phyloP scores from a whole-genome alignment of 2,888 invertebrate genomes.

The Ceraclea dissimilis region DNA sequence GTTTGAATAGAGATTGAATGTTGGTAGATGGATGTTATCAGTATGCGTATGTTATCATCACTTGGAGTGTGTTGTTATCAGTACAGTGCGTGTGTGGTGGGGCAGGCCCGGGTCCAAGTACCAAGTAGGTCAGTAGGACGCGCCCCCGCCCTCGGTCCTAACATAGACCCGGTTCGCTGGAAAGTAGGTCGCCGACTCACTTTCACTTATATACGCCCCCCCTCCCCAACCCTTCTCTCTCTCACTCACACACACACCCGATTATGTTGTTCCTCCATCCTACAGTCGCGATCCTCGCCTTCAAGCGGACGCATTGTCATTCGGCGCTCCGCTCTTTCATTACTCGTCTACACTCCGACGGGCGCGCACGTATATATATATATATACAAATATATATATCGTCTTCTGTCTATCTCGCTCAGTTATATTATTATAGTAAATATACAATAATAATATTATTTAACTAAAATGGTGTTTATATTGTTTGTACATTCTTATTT shows the following conservation, averaged over 20 bases:
- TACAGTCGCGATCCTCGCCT: constrained; percentile 23
- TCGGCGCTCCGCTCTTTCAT: constrained; percentile 5
- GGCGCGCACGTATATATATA: constrained; percentile 7
- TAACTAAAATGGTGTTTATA: constrained; percentile 14
- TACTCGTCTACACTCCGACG: constrained; percentile 4
- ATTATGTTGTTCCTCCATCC: constrained; percentile 17
- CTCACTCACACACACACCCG: constrained; percentile 29
- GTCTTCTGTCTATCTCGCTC: not conserved
- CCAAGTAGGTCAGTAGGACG: constrained; percentile 80
- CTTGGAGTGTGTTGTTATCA: no score
- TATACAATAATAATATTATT: not conserved
- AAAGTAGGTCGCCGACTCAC: constrained; percentile 88
- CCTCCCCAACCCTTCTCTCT: constrained; percentile 40
- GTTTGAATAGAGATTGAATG: no score
- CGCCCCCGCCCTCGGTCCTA: constrained; percentile 54
- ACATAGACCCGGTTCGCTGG: constrained; percentile 89
- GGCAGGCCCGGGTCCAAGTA: constrained; percentile 34
- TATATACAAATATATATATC: not conserved
- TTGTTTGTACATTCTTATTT: constrained; percentile 10
- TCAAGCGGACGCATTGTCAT: constrained; percentile 35
- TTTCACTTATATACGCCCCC: constrained; percentile 76
- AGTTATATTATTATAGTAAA: not conserved
- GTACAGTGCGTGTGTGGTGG: constrained; percentile 24
- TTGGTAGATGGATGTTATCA: no score
- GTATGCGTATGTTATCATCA: no score